Evolutionary conservation across 2,888 invertebrate species (phyloP).

Genomic region (Caenorhabditis imperialis): DNA sequence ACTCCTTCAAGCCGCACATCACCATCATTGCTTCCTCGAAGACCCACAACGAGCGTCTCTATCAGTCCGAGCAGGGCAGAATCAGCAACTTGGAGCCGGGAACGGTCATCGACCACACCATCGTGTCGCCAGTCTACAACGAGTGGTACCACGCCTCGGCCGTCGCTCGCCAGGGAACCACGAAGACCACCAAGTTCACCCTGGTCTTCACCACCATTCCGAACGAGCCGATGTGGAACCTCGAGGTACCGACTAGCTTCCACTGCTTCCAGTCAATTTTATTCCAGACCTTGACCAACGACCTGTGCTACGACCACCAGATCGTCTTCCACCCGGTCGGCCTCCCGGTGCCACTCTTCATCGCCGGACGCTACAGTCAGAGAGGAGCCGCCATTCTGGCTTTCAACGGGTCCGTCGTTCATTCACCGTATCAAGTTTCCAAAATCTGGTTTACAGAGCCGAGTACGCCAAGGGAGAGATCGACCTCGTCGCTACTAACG

Average conservation of each 20-base stretch:
- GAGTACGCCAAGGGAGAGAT: neutral
- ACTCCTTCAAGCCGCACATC: slow-evolving; percentile 14
- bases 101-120: slow-evolving; percentile 49
- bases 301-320: slow-evolving; percentile 49
- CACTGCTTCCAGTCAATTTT: neutral
- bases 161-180: slow-evolving; percentile 56
- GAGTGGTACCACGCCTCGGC: slow-evolving; percentile 60
- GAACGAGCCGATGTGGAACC: slow-evolving; percentile 8
- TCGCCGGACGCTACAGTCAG: slow-evolving; percentile 54
- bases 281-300: slow-evolving; percentile 46
- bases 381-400: slow-evolving; percentile 41
- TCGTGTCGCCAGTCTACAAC: slow-evolving; percentile 37
- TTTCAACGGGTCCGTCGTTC: slow-evolving; percentile 13
- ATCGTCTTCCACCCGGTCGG: slow-evolving; percentile 52
- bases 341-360: slow-evolving; percentile 52
- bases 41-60: slow-evolving; percentile 40
- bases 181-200: slow-evolving; percentile 54
- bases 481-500: slow-evolving; percentile 23
- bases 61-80: slow-evolving; percentile 20
- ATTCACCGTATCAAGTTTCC: too few relatives aligned
- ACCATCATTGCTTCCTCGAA: slow-evolving; percentile 42
- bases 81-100: slow-evolving; percentile 53
- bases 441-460: slow-evolving; percentile 10
- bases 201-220: slow-evolving; percentile 24
- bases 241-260: neutral